Conservation (phyloP, 1,140 invertebrate species). For the Hycleus cichorii region DNA sequence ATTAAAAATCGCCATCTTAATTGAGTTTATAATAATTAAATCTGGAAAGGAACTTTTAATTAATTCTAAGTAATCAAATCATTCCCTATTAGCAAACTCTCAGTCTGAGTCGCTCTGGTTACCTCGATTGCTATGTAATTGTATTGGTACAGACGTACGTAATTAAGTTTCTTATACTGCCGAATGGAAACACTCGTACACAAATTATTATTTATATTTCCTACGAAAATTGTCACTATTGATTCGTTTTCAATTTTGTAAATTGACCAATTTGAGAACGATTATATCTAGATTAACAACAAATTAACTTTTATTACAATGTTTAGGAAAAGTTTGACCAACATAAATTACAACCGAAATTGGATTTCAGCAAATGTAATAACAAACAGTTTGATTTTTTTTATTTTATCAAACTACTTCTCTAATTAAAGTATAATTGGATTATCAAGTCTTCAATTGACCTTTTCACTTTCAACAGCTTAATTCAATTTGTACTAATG, state of each 20-base stretch:
- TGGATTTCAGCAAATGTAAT: background rate
- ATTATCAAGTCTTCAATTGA: slow-evolving; percentile 2
- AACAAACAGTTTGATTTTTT: background rate
- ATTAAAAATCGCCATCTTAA: slow-evolving; percentile 8
- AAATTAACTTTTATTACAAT: too few relatives aligned
- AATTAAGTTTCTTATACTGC: slow-evolving; percentile 11
- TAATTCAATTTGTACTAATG: too few relatives aligned
- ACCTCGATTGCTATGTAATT: slow-evolving; percentile 17
- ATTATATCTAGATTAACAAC: too few relatives aligned
- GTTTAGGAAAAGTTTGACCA: too few relatives aligned
- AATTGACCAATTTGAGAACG: too few relatives aligned
- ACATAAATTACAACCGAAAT: too few relatives aligned
- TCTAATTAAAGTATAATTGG: background rate
- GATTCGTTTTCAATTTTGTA: too few relatives aligned
- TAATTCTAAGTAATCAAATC: slow-evolving; percentile 19
- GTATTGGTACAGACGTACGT: slow-evolving; percentile 7
- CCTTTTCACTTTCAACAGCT: background rate
- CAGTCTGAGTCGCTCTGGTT: slow-evolving; percentile 6
- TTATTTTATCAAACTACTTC: background rate
- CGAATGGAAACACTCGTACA: background rate
- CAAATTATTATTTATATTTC: too few relatives aligned
- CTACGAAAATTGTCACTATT: too few relatives aligned
- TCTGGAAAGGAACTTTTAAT: slow-evolving; percentile 14
- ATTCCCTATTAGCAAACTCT: slow-evolving; percentile 18
- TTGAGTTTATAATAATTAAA: slow-evolving; percentile 12